Evolutionary conservation across 2,888 invertebrate genomes (phyloP), one percentile per base, ranked within the genome.

Genomic region (Drosophila gaucha): DNA sequence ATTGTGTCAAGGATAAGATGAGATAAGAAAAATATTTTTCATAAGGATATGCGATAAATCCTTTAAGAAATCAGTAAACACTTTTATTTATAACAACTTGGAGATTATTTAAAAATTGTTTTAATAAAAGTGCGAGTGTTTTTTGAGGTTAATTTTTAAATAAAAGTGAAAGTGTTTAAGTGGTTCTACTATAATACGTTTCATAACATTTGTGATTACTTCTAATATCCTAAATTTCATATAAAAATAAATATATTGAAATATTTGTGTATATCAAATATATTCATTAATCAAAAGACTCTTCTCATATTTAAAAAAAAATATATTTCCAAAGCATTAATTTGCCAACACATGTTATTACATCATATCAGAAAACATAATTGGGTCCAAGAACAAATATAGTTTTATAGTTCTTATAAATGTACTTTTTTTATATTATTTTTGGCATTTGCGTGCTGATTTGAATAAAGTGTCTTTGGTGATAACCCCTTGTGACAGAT

Each of bases 401-500:
- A 65, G 52, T 54, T 62, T 47, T 36, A 5, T 58, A 64, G 30
- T 14, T 50, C 4, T 16, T 24, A 26, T 20, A 20, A 8, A 49
- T 41, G 1, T 26, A 12, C 6, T 12, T 31, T 41, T 52, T 38
- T 14, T 50, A 18, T 35, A 39, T 51, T 58, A 55, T 69, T 79
- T 85, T 82, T 84, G 84, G 78, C 67, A 78, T 80, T 56, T 62
- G 64, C 62, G 78, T 50, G 56, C 76, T 62, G 72, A 67, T 72
- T 72, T 43, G 26, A 22, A 62, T 54, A 57, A 65, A 66, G 65
- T 71, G 59, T 36, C 56, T 67, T 52, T 56, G 10, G 47, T 74
- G 80, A 82, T 82, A 82, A 82, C 87, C 80, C 71, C 73, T 67
- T 73, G 77, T 59, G 78, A 51, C 66, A 59, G 79, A 73, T 63